Evolutionary conservation across 2,888 invertebrate genomes (phyloP), one percentile per base, ranked within the genome.

Genomic region (Diadromus collaris): DNA sequence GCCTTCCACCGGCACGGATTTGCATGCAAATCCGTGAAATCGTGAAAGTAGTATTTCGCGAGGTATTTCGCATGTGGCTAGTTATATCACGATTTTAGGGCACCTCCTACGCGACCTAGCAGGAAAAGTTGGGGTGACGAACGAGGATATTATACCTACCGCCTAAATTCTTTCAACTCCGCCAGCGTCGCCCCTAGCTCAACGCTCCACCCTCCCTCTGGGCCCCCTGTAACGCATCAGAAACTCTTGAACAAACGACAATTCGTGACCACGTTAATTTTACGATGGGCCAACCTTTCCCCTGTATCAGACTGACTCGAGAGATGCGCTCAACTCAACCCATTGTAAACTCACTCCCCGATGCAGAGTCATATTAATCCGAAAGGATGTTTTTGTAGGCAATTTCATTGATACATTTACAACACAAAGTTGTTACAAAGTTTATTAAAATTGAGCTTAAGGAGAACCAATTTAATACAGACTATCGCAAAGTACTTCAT

Each of bases 281-380:
- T 81, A 82, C 83, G 83, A 84, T 81, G 79, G 83, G 79, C 81
- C 84, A 82, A 85, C 86, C 85, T 85, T 83, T 83, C 82, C 80
- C 58, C 74, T 71, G 71, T 78, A 74, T 75, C 74, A 67, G 71
- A 56, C 78, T 74, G 75, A 74, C 78, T 75, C 67, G 27, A 68
- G 78, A 71, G 78, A 78, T 61, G 61, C 68, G 67, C 61, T 34
- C 65, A 29, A 48, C 70, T 69, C n/a, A 10, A n/a, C 19, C 68
- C 65, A 41, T 72, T 51, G 65, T 21, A 67, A 51, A 51, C 34
- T 34, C 34, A 34, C 46, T 65, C 38, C 65, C 34, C 19, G 19
- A 34, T 34, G 9, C 34, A 34, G 10, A 34, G 34, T 41, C 13
- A 41, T 41, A 41, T 41, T 16, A 41, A 41, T 41, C 3, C 13